phyloP scores from a whole-genome alignment of 2,888 invertebrate genomes.

The Meloe dianella region DNA sequence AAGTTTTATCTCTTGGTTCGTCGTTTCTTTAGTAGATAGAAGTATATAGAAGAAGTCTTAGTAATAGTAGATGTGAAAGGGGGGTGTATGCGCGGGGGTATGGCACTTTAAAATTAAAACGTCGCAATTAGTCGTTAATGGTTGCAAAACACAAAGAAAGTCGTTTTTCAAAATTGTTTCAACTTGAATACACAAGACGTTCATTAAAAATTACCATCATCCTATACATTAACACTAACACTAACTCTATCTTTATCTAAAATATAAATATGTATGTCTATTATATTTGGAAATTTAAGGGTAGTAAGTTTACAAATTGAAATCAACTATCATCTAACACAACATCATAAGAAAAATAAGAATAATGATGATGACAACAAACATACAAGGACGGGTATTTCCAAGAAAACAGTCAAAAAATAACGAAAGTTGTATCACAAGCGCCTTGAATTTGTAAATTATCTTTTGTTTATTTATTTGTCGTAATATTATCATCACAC shows the following conservation, averaged over 20 bases:
- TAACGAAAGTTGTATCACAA: no score
- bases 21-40: not conserved
- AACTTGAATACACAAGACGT: slow-evolving; percentile 54
- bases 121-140: slow-evolving; percentile 60
- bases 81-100: slow-evolving; percentile 12
- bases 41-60: not conserved
- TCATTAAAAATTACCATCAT: slow-evolving; percentile 48
- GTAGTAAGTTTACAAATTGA: not conserved
- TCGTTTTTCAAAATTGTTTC: slow-evolving; percentile 61
- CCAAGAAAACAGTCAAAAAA: no score
- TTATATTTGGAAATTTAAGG: not conserved
- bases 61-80: not conserved
- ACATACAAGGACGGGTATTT: no score
- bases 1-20: slow-evolving; percentile 52
- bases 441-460: no score
- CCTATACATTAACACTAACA: slow-evolving; percentile 17
- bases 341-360: no score
- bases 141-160: slow-evolving; percentile 58
- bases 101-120: slow-evolving; percentile 56
- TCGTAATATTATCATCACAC: no score
- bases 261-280: not conserved
- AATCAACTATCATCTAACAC: no score
- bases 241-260: slow-evolving; percentile 17
- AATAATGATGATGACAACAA: no score
- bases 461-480: no score